Evolutionary conservation across 2,888 invertebrate genomes (phyloP).

Genomic region (Dyspetes luteomarginatus): DNA sequence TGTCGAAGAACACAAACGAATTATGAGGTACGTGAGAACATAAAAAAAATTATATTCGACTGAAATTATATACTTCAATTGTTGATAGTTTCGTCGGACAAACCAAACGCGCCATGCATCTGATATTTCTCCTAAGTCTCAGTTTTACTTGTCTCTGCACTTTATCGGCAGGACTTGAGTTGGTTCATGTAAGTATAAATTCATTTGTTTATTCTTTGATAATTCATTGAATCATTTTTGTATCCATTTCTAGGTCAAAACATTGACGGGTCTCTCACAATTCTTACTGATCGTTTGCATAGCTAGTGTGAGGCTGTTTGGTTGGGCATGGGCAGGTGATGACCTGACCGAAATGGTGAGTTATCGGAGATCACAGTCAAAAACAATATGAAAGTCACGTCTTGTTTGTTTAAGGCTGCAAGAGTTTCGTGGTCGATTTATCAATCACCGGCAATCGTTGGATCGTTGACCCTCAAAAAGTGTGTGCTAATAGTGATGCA

Average conservation of each 20-base stretch:
- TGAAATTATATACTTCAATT: slow-evolving; percentile 50
- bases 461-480: too few relatives aligned
- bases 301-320: slow-evolving; percentile 69
- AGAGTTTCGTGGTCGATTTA: slow-evolving; percentile 66
- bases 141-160: slow-evolving; percentile 43
- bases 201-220: not conserved
- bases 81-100: slow-evolving; percentile 60
- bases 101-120: slow-evolving; percentile 43
- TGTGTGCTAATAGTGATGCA: slow-evolving; percentile 62
- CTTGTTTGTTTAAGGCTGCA: too few relatives aligned
- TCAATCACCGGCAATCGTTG: slow-evolving; percentile 60
- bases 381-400: too few relatives aligned
- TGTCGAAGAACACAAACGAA: slow-evolving; percentile 68
- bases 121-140: slow-evolving; percentile 62
- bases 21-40: slow-evolving; percentile 68
- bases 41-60: slow-evolving; percentile 49
- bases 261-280: slow-evolving; percentile 64
- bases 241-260: slow-evolving; percentile 62
- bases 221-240: slow-evolving; percentile 5
- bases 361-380: not conserved
- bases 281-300: slow-evolving; percentile 68
- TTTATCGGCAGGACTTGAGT: slow-evolving; percentile 58
- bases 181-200: slow-evolving; percentile 58
- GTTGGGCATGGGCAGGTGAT: slow-evolving; percentile 74
- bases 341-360: slow-evolving; percentile 74